Evolutionary conservation across 2,113 vertebrate species (phyloP), one percentile per base, ranked within the genome.

Genomic region (Pluvialis apricaria): DNA sequence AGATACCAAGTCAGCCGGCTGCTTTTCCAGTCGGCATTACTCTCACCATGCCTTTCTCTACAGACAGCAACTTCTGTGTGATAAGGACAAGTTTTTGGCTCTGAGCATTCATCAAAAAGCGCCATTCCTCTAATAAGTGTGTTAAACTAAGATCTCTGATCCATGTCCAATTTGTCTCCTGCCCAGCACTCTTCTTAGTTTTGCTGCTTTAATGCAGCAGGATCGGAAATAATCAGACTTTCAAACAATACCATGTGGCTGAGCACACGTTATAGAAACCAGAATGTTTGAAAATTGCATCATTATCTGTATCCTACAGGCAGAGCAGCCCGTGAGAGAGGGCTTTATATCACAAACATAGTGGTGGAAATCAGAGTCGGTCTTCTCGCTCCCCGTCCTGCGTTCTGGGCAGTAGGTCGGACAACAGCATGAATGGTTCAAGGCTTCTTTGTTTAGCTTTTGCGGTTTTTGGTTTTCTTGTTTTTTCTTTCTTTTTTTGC

Each of bases 111-210:
- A 66, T 88, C 88, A 84, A 57, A 97, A 84, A 71, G 5, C 65
- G 52, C 47, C 32, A 6, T 70, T 95, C 29, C 65, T 91, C 38
- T 31, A 38, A 22, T 21, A 73, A 78, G 31, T 40, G 6, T 44
- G 60, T 68, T 55, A 9, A 83, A 20, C 45, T 58, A 18, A 66
- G 57, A 32, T 78, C 55, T 92, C 72, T 86, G 80, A 73, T 84
- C 55, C 55, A 5, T 44, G 80, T 82, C 86, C 72, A 91, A 15
- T 88, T 86, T 91, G 84, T 79, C 83, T 96, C 38, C 73, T 91
- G 77, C 73, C 34, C 77, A 89, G 44, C 38, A 55, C 84, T 55
- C 80, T 25, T 25, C 68, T 92, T 58, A 29, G 68, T 83, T 75
- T 75, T 75, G 72, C 86, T 60, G 47, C 73, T 89, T 89, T 64